phyloP scores from a whole-genome alignment of 1,140 invertebrate genomes.

The Ptiloglossa arizonensis region DNA sequence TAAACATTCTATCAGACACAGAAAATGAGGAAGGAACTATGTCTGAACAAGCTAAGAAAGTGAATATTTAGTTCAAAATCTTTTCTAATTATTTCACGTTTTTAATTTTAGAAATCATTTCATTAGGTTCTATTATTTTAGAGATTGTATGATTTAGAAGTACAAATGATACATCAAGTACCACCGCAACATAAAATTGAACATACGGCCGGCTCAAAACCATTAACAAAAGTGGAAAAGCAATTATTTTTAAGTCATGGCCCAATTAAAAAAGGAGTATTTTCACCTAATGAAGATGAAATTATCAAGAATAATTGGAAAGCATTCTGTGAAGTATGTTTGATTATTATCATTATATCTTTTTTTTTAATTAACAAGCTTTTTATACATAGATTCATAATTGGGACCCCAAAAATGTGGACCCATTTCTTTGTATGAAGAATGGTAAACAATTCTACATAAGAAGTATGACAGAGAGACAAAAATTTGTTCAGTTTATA shows the following conservation, averaged over 20 bases:
- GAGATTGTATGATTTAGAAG: constrained; percentile 63
- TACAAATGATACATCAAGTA: constrained; percentile 69
- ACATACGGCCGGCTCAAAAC: constrained; percentile 46
- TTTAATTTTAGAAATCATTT: not conserved
- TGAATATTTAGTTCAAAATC: constrained; percentile 15
- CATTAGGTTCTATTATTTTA: constrained; percentile 49
- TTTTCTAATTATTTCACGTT: not conserved
- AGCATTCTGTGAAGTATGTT: constrained; percentile 74
- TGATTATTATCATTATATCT: constrained; percentile 17
- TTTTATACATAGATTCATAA: constrained; percentile 64
- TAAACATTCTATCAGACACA: not conserved
- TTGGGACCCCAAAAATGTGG: constrained; percentile 63
- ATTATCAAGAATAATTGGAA: constrained; percentile 75
- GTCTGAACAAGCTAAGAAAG: not conserved
- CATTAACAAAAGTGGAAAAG: constrained; percentile 46
- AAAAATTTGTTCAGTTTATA: constrained; percentile 75
- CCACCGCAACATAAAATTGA: constrained; percentile 75
- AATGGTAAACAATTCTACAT: constrained; percentile 61
- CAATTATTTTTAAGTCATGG: constrained; percentile 63
- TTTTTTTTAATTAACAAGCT: not conserved
- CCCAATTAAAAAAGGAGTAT: constrained; percentile 66
- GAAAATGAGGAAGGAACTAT: constrained; percentile 31
- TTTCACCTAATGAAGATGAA: constrained; percentile 68
- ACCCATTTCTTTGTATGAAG: constrained; percentile 68
- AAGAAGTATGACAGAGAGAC: constrained; percentile 53